Base-by-base conservation (phyloP, 2,888 invertebrate species). In the Heliothis peltigera region DNA sequence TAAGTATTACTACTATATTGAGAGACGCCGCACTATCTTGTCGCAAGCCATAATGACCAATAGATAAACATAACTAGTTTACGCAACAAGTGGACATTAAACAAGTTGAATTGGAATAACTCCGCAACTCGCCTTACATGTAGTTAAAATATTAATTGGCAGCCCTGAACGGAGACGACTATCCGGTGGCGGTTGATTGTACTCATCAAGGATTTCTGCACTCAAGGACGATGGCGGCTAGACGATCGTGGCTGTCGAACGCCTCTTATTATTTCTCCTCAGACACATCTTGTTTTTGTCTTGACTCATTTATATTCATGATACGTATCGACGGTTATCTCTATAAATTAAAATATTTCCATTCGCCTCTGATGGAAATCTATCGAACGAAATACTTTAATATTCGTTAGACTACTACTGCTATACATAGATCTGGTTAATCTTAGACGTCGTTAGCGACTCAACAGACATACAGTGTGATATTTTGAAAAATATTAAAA, bases 201-300 rank as follows among this genome's bases (percentile, higher is more conserved):
- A 94, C 94, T 93, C 94, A 95, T 95, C 94, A 94, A 95, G 94
- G 94, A 93, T 95, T 92, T 93, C 92, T 93, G 88, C 91, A 90
- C 91, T 94, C 94, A 95, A 95, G 94, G 94, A 95, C 94, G 93
- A 86, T 86, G 84, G 83, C 90, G 87, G 87, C 92, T 93, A 92
- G 94, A 91, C 93, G 89, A 91, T 89, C 89, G 89, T 86, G 83
- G 83, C 85, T 89, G 91, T 91, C 91, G 88, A 90, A 90, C 89
- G 91, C 84, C 89, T 92, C 92, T 93, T 93, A 92, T 94, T 94
- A 93, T 93, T 93, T 92, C 89, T 90, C 89, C 84, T 82, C 90
- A 90, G 90, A 92, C 91, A 92, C 89, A 93, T 93, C 92, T 93
- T 85, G 93, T 93, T 93, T 95, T 93, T 94, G 92, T 91, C 89